Evolutionary conservation across 1,140 invertebrate genomes (phyloP).

Genomic region (Acyrthosiphon pisum): DNA sequence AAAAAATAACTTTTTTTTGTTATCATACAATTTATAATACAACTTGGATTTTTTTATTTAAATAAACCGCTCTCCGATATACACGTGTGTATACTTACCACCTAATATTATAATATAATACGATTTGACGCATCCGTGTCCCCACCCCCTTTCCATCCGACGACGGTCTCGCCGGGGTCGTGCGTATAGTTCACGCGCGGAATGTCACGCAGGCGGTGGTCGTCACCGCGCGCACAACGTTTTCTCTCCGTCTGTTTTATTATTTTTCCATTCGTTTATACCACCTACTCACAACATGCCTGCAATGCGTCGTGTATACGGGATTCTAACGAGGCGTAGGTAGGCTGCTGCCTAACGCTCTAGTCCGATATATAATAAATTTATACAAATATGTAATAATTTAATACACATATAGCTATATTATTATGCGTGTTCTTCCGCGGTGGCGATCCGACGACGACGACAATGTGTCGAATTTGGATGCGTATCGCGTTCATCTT

Average conservation of each 20-base stretch:
- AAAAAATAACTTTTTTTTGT: too few species aligned
- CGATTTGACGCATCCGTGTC: not conserved
- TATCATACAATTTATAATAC: too few species aligned
- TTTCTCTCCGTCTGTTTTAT: not conserved
- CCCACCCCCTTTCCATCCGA: not conserved
- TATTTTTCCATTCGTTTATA: not conserved
- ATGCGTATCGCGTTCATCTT: not conserved
- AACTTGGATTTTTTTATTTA: too few species aligned
- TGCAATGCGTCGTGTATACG: not conserved
- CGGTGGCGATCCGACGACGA: not conserved
- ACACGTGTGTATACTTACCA: not conserved
- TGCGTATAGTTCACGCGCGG: conserved; percentile 35
- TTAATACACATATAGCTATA: not conserved
- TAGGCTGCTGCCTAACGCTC: not conserved
- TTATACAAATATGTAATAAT: too few species aligned
- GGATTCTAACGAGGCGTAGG: not conserved
- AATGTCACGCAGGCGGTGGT: conserved; percentile 28
- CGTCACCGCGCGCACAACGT: not conserved
- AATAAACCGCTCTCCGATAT: too few species aligned
- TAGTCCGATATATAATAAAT: not conserved
- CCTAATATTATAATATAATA: not conserved
- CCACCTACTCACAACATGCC: not conserved
- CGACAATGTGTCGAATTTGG: conserved; percentile 13
- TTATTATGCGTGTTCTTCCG: not conserved
- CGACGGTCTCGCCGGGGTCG: conserved; percentile 30